These are phyloP conservation scores for Ibidorhyncha struthersii DNA, from an alignment of 2,113 vertebrate species.

Conservation along the genomic window DNA sequence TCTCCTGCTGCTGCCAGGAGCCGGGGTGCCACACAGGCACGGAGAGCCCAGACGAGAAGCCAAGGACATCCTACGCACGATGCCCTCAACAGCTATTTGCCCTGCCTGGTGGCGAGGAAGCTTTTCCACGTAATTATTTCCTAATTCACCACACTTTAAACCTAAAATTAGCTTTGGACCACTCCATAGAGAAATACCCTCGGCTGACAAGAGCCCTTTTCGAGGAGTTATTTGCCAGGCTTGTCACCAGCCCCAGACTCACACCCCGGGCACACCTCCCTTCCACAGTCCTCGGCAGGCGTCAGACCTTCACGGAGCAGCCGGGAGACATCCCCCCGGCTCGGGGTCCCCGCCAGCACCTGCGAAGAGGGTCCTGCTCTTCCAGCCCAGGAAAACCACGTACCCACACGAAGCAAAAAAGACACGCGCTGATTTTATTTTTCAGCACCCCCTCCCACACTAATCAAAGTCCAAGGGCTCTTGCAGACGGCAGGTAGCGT, in stretches of 20 bases:
- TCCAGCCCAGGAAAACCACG: background rate
- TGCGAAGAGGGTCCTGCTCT: background rate
- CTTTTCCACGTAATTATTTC: background rate
- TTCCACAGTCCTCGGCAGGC: background rate
- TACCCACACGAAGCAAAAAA: rapidly evolving
- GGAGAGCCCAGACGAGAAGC: background rate
- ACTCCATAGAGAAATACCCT: background rate
- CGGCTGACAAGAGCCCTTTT: background rate
- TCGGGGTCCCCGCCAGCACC: background rate
- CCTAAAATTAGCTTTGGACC: background rate
- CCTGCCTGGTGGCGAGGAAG: background rate
- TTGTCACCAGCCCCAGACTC: background rate
- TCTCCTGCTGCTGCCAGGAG: background rate
- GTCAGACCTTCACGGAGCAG: background rate
- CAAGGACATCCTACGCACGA: rapidly evolving
- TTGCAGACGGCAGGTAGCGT: background rate
- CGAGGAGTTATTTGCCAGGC: background rate
- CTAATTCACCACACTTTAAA: background rate
- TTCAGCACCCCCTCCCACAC: background rate
- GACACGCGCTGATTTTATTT: background rate
- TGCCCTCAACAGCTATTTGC: background rate
- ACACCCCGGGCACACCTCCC: background rate
- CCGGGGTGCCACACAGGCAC: background rate
- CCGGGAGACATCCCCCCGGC: rapidly evolving
- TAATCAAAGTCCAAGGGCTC: background rate